Evolutionary conservation across 2,797 vertebrate genomes (phyloP).

Genomic region (Periophthalmus magnuspinnatus): DNA sequence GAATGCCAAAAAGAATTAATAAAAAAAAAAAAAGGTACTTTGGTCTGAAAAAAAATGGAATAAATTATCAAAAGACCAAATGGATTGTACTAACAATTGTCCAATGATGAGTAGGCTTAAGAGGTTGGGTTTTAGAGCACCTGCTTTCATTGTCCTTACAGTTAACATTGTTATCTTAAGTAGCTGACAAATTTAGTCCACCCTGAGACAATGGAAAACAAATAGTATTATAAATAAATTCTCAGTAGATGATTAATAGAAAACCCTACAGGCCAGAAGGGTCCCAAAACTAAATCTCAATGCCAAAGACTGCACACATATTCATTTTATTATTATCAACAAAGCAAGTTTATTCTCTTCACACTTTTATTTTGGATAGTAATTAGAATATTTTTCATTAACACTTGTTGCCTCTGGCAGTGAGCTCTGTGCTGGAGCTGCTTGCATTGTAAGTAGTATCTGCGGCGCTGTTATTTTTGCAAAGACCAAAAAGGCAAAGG

Average conservation of each 20-base stretch:
- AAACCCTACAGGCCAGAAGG: not conserved
- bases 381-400: conserved; percentile 14
- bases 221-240: conserved; percentile 1
- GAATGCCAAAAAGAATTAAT: too few relatives aligned
- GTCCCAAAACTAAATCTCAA: not conserved
- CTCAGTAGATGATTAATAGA: conserved; percentile 3
- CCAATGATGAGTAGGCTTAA: not conserved
- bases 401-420: conserved; percentile 18
- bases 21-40: too few relatives aligned
- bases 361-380: conserved; percentile 6
- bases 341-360: conserved; percentile 11
- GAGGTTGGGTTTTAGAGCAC: not conserved
- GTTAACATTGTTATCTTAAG: not conserved
- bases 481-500: conserved; percentile 10
- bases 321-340: not conserved
- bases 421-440: conserved; percentile 3
- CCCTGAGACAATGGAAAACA: not conserved
- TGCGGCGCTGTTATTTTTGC: conserved; percentile 5
- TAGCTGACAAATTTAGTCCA: not conserved
- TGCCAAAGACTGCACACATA: not conserved
- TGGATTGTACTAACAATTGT: not conserved
- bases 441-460: conserved; percentile 15
- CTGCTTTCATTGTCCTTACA: not conserved
- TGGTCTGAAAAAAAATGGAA: too few relatives aligned
- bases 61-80: too few relatives aligned